phyloP scores from a whole-genome alignment of 2,888 invertebrate genomes.

The Eilema griseolum region DNA sequence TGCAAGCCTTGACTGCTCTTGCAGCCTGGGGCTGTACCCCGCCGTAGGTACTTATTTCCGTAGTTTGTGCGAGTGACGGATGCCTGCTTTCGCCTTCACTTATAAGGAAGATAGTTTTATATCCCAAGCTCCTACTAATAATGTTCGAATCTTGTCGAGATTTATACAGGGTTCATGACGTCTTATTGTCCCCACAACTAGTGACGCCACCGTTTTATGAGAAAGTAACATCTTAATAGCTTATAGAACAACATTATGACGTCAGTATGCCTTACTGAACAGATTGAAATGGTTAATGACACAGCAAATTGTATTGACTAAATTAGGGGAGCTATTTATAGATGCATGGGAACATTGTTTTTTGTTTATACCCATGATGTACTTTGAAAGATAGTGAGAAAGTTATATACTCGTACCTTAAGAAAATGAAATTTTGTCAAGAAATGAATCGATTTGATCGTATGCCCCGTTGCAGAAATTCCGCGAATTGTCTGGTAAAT shows the following conservation, averaged over 20 bases:
- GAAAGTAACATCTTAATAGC: no score
- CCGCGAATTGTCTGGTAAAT: no score
- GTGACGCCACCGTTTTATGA: neutral
- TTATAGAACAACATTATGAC: neutral
- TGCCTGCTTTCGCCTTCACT: no score
- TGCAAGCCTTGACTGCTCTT: no score
- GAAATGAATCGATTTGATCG: neutral
- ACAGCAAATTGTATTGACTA: neutral
- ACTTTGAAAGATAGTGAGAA: neutral
- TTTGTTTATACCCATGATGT: neutral
- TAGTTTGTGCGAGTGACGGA: no score
- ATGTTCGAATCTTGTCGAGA: neutral
- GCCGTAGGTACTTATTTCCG: no score
- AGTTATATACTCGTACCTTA: neutral
- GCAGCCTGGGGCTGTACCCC: no score
- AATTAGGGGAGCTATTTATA: constrained; percentile 3
- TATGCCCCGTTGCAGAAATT: no score
- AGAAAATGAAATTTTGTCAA: neutral
- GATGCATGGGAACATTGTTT: constrained; percentile 8
- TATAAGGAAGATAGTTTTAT: no score
- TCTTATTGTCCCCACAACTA: neutral
- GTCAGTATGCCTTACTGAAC: constrained; percentile 4
- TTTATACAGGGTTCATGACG: neutral
- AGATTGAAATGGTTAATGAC: neutral
- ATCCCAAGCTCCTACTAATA: no score